Conservation (phyloP, 2,888 invertebrate species). For the Autographa pulchrina region DNA sequence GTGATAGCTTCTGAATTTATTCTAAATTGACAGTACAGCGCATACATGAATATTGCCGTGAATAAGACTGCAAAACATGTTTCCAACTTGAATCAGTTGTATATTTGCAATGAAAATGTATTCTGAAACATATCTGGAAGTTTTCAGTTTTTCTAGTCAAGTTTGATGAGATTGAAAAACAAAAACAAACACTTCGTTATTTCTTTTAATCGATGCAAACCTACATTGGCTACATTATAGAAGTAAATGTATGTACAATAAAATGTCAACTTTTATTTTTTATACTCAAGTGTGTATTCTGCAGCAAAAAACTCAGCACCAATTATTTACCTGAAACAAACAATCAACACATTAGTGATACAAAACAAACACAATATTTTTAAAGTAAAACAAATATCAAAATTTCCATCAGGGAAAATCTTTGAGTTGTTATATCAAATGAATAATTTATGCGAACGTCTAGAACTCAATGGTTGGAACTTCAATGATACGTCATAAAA, state of each 20-base stretch:
- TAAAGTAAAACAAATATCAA: slow-evolving; percentile 22
- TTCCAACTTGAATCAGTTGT: background rate
- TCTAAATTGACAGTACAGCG: slow-evolving; percentile 5
- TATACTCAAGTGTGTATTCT: slow-evolving; percentile 5
- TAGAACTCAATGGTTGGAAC: slow-evolving; percentile 30
- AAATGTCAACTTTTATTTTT: too few species aligned
- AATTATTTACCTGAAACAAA: slow-evolving; percentile 50
- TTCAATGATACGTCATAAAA: slow-evolving; percentile 47
- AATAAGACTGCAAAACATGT: background rate
- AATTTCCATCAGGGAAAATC: slow-evolving; percentile 9
- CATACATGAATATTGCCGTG: background rate
- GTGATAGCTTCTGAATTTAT: slow-evolving; percentile 8
- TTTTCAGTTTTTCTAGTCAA: too few species aligned
- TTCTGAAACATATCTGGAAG: background rate
- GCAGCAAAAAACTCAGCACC: background rate
- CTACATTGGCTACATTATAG: too few species aligned
- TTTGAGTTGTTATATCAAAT: slow-evolving; percentile 30
- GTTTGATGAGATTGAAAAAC: too few species aligned
- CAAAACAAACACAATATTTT: slow-evolving; percentile 9
- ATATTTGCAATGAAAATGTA: background rate
- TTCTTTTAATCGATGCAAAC: too few species aligned
- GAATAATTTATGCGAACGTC: slow-evolving; percentile 27
- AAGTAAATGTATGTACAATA: background rate
- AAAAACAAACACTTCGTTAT: too few species aligned
- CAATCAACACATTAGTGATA: slow-evolving; percentile 22